Conservation (phyloP, 2,888 invertebrate genomes). For the Hirtodrosophila duncani region DNA sequence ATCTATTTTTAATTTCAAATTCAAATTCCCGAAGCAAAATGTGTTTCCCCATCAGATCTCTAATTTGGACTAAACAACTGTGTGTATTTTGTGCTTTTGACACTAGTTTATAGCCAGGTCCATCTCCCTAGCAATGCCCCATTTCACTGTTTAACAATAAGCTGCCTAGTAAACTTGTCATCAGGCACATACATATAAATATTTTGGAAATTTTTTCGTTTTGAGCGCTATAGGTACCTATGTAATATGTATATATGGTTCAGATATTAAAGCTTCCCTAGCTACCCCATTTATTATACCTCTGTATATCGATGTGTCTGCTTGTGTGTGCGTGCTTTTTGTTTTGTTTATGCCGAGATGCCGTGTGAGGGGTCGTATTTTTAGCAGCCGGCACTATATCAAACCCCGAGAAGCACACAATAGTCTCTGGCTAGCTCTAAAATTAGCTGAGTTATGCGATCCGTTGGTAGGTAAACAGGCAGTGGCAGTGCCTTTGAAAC, state of each 20-base stretch:
- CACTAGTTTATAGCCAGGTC: too few relatives aligned
- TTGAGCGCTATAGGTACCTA: neutral
- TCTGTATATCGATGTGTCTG: conserved; percentile 4
- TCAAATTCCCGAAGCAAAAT: too few relatives aligned
- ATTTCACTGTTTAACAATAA: neutral
- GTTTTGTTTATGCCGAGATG: conserved; percentile 28
- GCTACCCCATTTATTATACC: conserved; percentile 20
- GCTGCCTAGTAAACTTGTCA: conserved; percentile 26
- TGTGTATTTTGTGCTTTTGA: too few relatives aligned
- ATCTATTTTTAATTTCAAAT: too few relatives aligned
- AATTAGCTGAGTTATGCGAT: conserved; percentile 43
- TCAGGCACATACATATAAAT: conserved; percentile 6
- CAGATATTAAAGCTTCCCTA: too few relatives aligned
- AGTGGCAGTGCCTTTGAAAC: conserved; percentile 44
- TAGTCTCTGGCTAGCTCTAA: conserved; percentile 35
- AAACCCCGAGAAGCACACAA: conserved; percentile 29
- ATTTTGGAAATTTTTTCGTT: conserved; percentile 8
- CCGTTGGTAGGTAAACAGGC: too few relatives aligned
- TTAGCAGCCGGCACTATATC: conserved; percentile 65
- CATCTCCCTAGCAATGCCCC: too few relatives aligned
- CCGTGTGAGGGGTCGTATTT: conserved; percentile 46
- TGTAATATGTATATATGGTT: too few relatives aligned
- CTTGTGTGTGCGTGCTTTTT: conserved; percentile 15
- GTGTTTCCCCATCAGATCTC: too few relatives aligned
- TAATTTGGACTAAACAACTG: too few relatives aligned